Evolutionary conservation across 2,113 vertebrate genomes (phyloP), one percentile per base, ranked within the genome.

Genomic region (Oncorhynchus gorbuscha): DNA sequence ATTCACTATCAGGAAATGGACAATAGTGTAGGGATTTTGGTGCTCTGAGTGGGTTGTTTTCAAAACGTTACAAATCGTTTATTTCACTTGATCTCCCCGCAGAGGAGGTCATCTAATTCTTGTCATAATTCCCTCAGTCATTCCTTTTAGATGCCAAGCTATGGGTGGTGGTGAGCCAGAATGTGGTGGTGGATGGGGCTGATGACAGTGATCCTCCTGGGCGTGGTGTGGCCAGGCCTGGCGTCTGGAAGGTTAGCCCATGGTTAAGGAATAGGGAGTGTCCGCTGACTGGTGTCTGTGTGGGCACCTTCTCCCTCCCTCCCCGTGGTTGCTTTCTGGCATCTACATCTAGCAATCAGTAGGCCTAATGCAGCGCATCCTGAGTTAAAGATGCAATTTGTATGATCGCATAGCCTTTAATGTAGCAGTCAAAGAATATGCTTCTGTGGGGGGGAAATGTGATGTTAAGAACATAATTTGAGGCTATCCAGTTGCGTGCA

Each of bases 211-310:
- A 67, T 26, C 12, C 20, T 24, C 20, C 24, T 9, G 61, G 61
- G 61, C 24, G 61, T 64, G 61, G 61, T 64, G 6, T 24, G n/a
- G 24, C 61, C 61, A 18, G 24, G 20, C 61, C 20, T 64, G 61
- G 22, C 61, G 16, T 64, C 61, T 22, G 61, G 61, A 26, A 64
- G 7, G 24, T 75, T 59, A 48, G 18, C 77, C 68, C 6, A 12
- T 30, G 67, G 2, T 20, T 7, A 14, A 32, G n/a, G 66, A 24
- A 64, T 68, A 28, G 51, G 24, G 67, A 69, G 75, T 80, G 69
- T 77, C 62, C 65, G 67, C 18, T 24, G 20, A 26, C 11, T 4
- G 22, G 51, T 61, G 55, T 59, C 22, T 61, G 51, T 72, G 51
- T 18, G 48, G 51, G 48, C n/a, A 12, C 24, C 62, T 28, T 2